A percentile compares a stretch with the other conserved stretches of the same genome.
phyloP scores from a whole-genome alignment of 1,140 invertebrate genomes.

The Cherax quadricarinatus region DNA sequence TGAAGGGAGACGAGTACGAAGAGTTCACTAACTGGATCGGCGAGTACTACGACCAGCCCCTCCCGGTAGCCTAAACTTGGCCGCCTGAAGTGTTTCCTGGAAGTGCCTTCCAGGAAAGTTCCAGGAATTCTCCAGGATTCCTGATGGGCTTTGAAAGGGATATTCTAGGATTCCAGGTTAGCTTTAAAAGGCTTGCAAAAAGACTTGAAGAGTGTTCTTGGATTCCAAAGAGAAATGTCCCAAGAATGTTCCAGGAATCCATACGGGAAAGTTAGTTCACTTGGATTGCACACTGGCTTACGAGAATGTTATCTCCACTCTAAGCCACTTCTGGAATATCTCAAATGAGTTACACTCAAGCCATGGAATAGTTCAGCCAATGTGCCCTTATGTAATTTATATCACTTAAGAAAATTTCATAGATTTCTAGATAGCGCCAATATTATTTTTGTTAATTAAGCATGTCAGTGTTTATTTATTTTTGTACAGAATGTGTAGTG shows the following conservation, averaged over 20 bases:
- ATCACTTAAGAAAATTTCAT: too few relatives aligned
- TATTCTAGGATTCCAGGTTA: not conserved
- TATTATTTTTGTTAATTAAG: not conserved
- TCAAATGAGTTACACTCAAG: not conserved
- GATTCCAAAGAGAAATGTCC: not conserved
- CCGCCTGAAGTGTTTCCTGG: not conserved
- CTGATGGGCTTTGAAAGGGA: not conserved
- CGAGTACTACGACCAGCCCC: conserved; percentile 2
- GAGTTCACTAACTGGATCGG: conserved; percentile 28
- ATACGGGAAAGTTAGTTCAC: not conserved
- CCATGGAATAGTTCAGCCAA: not conserved
- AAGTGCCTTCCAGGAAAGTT: not conserved
- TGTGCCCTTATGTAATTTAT: too few relatives aligned
- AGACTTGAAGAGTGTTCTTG: too few relatives aligned
- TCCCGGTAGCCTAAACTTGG: not conserved
- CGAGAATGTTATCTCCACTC: too few relatives aligned
- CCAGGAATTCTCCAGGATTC: not conserved
- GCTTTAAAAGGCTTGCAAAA: too few relatives aligned
- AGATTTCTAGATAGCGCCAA: not conserved
- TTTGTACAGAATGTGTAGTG: not conserved
- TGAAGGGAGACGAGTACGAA: conserved; percentile 15
- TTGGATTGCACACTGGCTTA: too few relatives aligned
- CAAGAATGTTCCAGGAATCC: too few relatives aligned
- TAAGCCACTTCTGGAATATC: not conserved
- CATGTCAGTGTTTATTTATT: not conserved